Conservation (phyloP, 2,888 invertebrate species). For the Heliconius sara region DNA sequence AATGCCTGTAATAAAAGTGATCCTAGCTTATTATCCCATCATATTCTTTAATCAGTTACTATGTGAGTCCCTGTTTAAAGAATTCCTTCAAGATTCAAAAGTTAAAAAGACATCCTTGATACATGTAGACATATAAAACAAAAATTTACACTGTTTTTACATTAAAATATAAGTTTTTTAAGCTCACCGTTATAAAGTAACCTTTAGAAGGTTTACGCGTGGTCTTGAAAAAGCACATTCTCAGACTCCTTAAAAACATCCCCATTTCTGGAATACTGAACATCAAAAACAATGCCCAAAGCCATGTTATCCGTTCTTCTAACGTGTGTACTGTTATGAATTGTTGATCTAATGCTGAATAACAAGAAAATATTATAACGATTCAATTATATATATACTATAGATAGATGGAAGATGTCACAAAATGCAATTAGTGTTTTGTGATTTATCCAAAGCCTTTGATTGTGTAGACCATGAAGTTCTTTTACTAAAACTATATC, state of each 20-base stretch:
- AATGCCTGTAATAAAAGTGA: conserved; percentile 74
- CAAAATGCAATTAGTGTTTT: too few relatives aligned
- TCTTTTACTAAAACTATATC: too few relatives aligned
- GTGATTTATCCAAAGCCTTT: too few relatives aligned
- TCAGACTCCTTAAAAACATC: conserved; percentile 87
- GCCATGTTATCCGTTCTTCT: conserved; percentile 89
- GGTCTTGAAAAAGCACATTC: conserved; percentile 90
- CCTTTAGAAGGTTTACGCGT: conserved; percentile 80
- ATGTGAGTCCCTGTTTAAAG: neutral
- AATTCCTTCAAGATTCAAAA: neutral
- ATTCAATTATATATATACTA: neutral
- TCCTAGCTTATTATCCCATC: neutral
- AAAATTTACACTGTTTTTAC: too few relatives aligned
- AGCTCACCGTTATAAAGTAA: conserved; percentile 84
- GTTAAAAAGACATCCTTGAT: neutral
- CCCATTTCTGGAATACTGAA: conserved; percentile 91
- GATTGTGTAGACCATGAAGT: too few relatives aligned
- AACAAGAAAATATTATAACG: conserved; percentile 11
- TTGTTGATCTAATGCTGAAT: conserved; percentile 84
- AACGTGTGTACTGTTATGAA: conserved; percentile 85
- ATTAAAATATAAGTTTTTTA: conserved; percentile 1
- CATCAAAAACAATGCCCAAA: conserved; percentile 90
- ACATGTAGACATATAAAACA: too few relatives aligned
- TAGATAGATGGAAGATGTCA: too few relatives aligned
- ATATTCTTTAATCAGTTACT: neutral